Evolutionary conservation across 2,113 vertebrate species (phyloP), one percentile per base, ranked within the genome.

Genomic region (Crypturellus undulatus): DNA sequence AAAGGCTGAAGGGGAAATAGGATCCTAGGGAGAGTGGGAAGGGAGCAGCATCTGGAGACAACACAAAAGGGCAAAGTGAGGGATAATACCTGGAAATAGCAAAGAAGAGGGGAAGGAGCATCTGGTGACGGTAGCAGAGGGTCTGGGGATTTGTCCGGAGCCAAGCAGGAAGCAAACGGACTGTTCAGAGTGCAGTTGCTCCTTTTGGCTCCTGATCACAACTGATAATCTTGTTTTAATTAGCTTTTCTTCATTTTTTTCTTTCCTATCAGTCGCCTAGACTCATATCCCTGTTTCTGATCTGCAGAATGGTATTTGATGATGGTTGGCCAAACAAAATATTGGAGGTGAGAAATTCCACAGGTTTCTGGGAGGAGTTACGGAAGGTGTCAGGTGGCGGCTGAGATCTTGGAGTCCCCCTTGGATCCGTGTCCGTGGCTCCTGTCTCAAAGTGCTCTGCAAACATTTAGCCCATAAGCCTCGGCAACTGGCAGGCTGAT

Each of bases 401-500:
- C 79, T 87, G 70, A 84, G 94, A 84, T 93, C 92, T 89, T 79
- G 87, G 70, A 91, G 67, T 89, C 84, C 92, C 68, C 81, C 92
- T 86, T 87, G 80, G 91, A 70, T 45, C 71, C 36, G 76, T 95
- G 94, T 94, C 96, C 87, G 91, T 78, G 92, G 90, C 68, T 94
- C 56, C 89, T 93, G 76, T 93, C 94, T 84, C 82, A 93, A 92
- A 95, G 92, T 77, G 58, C 69, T 88, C 52, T 34, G 90, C 92
- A 94, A 92, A 88, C 77, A 94, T 94, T 92, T 78, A 95, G 86
- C 77, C 76, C 68, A 42, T 86, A 86, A 95, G 79, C 93, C 90
- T 86, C 83, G 96, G 90, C 92, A 95, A 91, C 85, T 81, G 88
- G 85, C 81, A 90, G 83, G 76, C 68, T 89, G 88, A 92, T 95